Base-by-base conservation (phyloP, 2,797 vertebrate genomes). In the Lutjanus argentimaculatus region DNA sequence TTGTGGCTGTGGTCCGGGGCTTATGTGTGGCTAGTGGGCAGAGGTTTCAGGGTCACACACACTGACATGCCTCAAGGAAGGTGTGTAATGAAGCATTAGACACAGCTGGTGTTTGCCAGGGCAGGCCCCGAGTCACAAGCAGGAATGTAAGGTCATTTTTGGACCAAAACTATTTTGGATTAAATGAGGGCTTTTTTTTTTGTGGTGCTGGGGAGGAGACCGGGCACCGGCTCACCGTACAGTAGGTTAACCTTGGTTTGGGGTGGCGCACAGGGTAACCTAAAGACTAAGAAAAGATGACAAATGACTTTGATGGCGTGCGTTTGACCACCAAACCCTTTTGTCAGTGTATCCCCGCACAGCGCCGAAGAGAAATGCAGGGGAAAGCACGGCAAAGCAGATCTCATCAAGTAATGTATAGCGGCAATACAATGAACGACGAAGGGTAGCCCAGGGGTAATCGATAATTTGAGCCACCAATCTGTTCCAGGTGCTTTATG, bases 401-500 rank as follows among this genome's bases (percentile, higher is more conserved):
- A 93, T 94, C 91, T 93, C 91, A 93, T 94, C 93, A 92, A 91
- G 92, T 92, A 92, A 94, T 93, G 93, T 92, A 93, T 87, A 89
- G 91, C 77, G 12, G 85, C 89, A 88, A 87, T 92, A 94, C 94
- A 95, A 95, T 95, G 94, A 94, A 92, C 78, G 82, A 84, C 73
- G 89, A 95, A 94, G 89, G 90, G 87, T 91, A 93, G 91, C 90
- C 86, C 88, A 64, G 88, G 89, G 93, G 86, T 91, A 92, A 95
- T 96, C 95, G 52, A 96, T 96, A 95, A 92, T 91, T 92, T 93
- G 91, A 95, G 92, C 90, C 91, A 94, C 94, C 94, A 95, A 95
- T 95, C 94, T 94, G 93, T 93, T 95, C 92, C 93, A 93, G 92
- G 94, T 95, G 93, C 93, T 96, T 96, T 95, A 95, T 96, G 95